Evolutionary conservation across 2,113 vertebrate genomes (phyloP), one percentile per base, ranked within the genome.

Genomic region (Eurypyga helias): DNA sequence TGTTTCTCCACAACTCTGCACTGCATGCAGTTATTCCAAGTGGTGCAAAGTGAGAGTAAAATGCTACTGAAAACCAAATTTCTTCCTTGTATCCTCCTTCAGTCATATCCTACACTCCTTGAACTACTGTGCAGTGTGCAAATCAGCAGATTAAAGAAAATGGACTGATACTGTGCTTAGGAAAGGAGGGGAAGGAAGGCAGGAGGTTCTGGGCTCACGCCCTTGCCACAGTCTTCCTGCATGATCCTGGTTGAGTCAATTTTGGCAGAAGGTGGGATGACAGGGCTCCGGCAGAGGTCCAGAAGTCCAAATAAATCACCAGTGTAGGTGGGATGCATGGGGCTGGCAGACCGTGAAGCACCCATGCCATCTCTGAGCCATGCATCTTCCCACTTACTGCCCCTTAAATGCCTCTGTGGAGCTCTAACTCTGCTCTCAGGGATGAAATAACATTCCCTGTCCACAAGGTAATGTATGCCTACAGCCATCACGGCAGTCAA

Each of bases 1-100:
- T 89, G 51, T 78, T 90, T 81, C 97, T 96, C 51, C 55, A 65
- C 28, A 28, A 57, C 66, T 87, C 82, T 90, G 55, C 11, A 6
- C 60, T 72, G 76, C 52, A 61, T 45, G 38, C 45, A 17, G 49
- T 64, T 81, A 83, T 91, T 85, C 69, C 64, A 79, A 89, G 19
- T 24, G 46, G 57, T 62, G 49, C 0, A 0, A 92, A 92, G 61
- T 71, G n/a, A 7, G 71, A 51, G 69, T 31, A 90, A 91, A 87
- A 88, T 19, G 70, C 58, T 84, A 89, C 87, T 0, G 41, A 13
- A 95, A 81, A 38, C 21, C 3, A 3, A 88, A 77, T 87, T 41
- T 64, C 64, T 49, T 92, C 52, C 31, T 75, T 57, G 58, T 31
- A 55, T 72, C 29, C 31, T 90, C 45, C 49, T 73, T 58, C 58